A percentile compares a stretch with the other conserved stretches of the same genome.
Evolutionary conservation across 2,797 vertebrate species (phyloP).

Genomic region (Glossophaga mutica): DNA sequence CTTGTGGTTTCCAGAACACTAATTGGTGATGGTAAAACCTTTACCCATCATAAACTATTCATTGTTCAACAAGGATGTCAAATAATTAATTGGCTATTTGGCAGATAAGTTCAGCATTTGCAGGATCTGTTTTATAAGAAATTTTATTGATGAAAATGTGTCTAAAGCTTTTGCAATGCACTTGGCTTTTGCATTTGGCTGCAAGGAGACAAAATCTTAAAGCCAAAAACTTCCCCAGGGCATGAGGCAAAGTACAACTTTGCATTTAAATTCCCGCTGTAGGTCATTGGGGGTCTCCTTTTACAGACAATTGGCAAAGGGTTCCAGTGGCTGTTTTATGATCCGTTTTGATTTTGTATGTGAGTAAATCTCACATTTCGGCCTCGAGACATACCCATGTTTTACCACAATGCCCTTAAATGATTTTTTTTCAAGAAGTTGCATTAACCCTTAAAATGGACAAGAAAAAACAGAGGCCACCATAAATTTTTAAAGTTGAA

Average conservation of each 20-base stretch:
- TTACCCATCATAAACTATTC: constrained; percentile 75
- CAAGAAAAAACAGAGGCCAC: constrained; percentile 52
- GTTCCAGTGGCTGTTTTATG: constrained; percentile 82
- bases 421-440: constrained; percentile 72
- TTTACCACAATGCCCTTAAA: constrained; percentile 72
- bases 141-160: constrained; percentile 84
- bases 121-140: constrained; percentile 83
- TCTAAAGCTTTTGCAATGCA: constrained; percentile 82
- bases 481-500: constrained; percentile 52
- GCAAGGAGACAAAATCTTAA: constrained; percentile 74
- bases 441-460: constrained; percentile 71
- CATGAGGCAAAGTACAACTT: constrained; percentile 64
- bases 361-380: constrained; percentile 78
- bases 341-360: constrained; percentile 79
- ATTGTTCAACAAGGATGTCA: constrained; percentile 77
- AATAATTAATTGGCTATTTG: constrained; percentile 78
- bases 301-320: constrained; percentile 82
- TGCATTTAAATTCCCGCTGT: constrained; percentile 79
- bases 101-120: constrained; percentile 75
- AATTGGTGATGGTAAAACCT: constrained; percentile 66
- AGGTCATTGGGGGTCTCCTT: constrained; percentile 80
- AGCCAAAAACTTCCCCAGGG: constrained; percentile 81
- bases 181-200: constrained; percentile 84
- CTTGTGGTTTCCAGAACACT: constrained; percentile 65
- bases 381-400: constrained; percentile 68